Conservation (phyloP, 2,888 invertebrate species). For the Eumacrocentrus americanus region DNA sequence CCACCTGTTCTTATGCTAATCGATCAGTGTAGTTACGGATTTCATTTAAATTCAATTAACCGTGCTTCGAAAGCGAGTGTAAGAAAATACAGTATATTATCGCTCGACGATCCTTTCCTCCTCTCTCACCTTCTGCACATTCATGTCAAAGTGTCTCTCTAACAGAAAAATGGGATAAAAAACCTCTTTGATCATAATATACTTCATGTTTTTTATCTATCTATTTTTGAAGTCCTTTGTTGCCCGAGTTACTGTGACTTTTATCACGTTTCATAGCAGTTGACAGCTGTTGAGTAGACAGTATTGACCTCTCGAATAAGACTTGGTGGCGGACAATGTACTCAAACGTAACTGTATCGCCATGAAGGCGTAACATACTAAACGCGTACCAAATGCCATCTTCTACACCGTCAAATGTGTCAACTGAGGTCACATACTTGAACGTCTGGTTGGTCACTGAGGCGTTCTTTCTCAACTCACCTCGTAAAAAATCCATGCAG, state of each 20-base stretch:
- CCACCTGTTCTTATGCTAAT: slow-evolving; percentile 32
- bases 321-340: slow-evolving; percentile 7
- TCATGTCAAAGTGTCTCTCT: background rate
- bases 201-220: background rate
- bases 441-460: too few species aligned
- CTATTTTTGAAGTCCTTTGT: background rate
- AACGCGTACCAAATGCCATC: slow-evolving; percentile 47
- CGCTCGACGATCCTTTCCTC: slow-evolving; percentile 22
- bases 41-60: slow-evolving; percentile 50
- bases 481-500: slow-evolving; percentile 91
- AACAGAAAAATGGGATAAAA: background rate
- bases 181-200: background rate
- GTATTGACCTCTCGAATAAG: background rate
- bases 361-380: slow-evolving; percentile 46
- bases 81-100: slow-evolving; percentile 27
- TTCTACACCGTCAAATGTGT: slow-evolving; percentile 40
- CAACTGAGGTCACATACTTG: slow-evolving; percentile 1
- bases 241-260: too few species aligned
- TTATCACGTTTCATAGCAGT: slow-evolving; percentile 26
- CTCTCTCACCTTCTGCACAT: background rate
- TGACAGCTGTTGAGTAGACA: slow-evolving; percentile 9
- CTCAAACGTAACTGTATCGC: slow-evolving; percentile 45
- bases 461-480: slow-evolving; percentile 68
- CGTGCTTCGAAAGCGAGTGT: slow-evolving; percentile 34
- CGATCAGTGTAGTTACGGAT: slow-evolving; percentile 38